Evolutionary conservation across 92 coral and sea anemone species (phyloP), one percentile per base, ranked within the genome.

Genomic region (Zoanthus solanderi): DNA sequence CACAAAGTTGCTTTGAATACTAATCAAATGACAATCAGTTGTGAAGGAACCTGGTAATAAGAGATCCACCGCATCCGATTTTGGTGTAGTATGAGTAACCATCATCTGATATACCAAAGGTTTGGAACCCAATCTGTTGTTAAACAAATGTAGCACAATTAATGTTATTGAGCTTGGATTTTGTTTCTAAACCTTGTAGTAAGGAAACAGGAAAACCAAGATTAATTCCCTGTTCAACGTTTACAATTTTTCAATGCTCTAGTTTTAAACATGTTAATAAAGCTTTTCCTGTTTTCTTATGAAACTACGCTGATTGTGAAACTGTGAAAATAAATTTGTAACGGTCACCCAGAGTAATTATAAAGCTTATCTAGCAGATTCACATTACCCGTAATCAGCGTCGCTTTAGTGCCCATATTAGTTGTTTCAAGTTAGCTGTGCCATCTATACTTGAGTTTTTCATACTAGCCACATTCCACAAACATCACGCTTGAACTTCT

Each of bases 11-110:
- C 23, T 12, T 58, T 58, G 18, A 18, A 61, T 61, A 18, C 68
- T 61, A 15, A 15, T 61, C 68, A 61, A 16, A 6, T 18, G 56
- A 50, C 0, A 50, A 50, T 11, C 9, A 77, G 7, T 7, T 11
- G 15, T 9, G 54, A 14, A 30, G 46, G 47, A 28, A 81, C 85
- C 85, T 47, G 60, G 46, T 79, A 53, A 90, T 90, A 8, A 90
- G 86, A 0, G 93, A 80, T 37, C 93, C 93, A 9, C 93, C 93
- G 48, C 93, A 90, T 47, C 84, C 78, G 17, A 87, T 80, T 66
- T 81, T 87, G 9, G 84, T 81, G 78, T 32, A 45, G 75, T 81
- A 81, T 18, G 42, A 60, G 75, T 81, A 81, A 1, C 85, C 85
- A 17, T 67, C 85, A 32, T 81, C 66, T 17, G 60, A 18, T 4